phyloP scores from a whole-genome alignment of 2,113 vertebrate species.

The Dissostichus mawsoni region DNA sequence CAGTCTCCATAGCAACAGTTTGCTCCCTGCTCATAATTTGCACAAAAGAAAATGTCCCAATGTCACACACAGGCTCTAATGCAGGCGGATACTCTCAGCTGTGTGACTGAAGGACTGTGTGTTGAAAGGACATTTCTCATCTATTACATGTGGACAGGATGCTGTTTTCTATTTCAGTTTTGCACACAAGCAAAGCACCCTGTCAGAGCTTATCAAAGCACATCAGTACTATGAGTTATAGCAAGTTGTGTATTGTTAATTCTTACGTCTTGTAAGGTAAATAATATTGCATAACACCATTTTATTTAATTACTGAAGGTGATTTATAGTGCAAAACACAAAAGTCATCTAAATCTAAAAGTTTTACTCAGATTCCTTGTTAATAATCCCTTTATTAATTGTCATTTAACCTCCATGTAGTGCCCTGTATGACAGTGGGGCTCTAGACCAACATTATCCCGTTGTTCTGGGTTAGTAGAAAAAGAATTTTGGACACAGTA shows the following conservation, averaged over 20 bases:
- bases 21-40: slow-evolving; percentile 72
- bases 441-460: too few species aligned
- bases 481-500: too few species aligned
- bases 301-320: not conserved
- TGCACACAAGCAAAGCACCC: slow-evolving; percentile 4
- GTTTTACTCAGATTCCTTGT: not conserved
- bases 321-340: not conserved
- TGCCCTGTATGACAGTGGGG: too few species aligned
- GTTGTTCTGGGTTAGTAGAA: too few species aligned
- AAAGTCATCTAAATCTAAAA: not conserved
- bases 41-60: slow-evolving; percentile 71
- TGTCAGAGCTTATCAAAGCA: not conserved
- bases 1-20: slow-evolving; percentile 82
- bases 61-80: slow-evolving; percentile 56
- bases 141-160: slow-evolving; percentile 41
- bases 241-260: not conserved
- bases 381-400: not conserved
- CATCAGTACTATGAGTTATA: not conserved
- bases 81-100: slow-evolving; percentile 54
- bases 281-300: not conserved
- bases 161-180: slow-evolving; percentile 43
- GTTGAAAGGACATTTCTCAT: slow-evolving; percentile 46
- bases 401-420: too few species aligned
- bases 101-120: slow-evolving; percentile 55
- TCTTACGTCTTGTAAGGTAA: not conserved